Conservation (phyloP, 2,113 vertebrate species). For the Phylloscopus whistleri region DNA sequence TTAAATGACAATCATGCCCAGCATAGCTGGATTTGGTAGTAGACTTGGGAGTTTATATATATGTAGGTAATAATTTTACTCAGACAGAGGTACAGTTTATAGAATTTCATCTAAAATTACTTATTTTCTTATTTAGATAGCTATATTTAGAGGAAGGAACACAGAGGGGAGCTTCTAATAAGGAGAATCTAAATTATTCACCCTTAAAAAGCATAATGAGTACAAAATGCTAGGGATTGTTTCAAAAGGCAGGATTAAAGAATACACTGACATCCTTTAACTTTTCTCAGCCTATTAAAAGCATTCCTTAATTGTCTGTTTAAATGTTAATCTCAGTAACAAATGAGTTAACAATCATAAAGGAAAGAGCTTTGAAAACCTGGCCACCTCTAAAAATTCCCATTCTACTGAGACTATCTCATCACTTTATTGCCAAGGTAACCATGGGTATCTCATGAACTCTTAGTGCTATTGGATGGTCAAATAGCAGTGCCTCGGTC, state of each 20-base stretch:
- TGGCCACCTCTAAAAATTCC: slow-evolving; percentile 16
- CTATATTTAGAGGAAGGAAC: neutral
- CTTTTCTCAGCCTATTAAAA: slow-evolving; percentile 35
- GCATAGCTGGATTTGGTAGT: neutral
- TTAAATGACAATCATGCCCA: neutral
- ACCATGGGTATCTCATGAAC: neutral
- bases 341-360: slow-evolving; percentile 22
- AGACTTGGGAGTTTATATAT: neutral
- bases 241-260: slow-evolving; percentile 4
- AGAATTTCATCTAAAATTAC: neutral
- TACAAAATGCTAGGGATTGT: neutral
- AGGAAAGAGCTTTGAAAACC: slow-evolving; percentile 13
- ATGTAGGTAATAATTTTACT: neutral
- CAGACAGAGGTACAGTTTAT: neutral
- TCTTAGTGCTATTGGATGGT: neutral
- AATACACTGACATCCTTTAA: slow-evolving; percentile 12
- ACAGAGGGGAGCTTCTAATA: neutral
- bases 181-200: slow-evolving; percentile 1
- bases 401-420: neutral
- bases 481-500: neutral
- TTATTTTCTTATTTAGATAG: slow-evolving; percentile 7
- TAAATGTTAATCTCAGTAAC: slow-evolving; percentile 17
- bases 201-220: slow-evolving; percentile 2
- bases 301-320: slow-evolving; percentile 10
- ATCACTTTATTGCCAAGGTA: slow-evolving; percentile 38